Evolutionary conservation across 2,797 vertebrate genomes (phyloP).

Genomic region (Catamblyrhynchus diadema): DNA sequence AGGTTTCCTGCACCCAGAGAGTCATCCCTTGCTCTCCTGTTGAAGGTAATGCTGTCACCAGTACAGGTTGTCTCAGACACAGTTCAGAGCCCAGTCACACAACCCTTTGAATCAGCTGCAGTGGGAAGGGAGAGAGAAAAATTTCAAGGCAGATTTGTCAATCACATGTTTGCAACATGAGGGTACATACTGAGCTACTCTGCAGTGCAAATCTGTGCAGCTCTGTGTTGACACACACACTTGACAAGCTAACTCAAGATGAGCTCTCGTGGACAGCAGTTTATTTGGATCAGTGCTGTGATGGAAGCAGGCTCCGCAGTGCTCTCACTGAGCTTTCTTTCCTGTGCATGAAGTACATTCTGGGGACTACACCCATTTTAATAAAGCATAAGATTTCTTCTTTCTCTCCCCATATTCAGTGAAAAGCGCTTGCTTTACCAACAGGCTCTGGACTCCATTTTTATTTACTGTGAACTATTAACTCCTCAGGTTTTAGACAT

Average conservation of each 20-base stretch:
- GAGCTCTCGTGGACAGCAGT: not conserved
- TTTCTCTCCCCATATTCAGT: not conserved
- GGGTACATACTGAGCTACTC: not conserved
- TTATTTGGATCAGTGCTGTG: not conserved
- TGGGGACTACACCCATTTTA: not conserved
- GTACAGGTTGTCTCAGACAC: not conserved
- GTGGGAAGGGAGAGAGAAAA: not conserved
- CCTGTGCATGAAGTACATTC: not conserved
- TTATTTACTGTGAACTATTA: not conserved
- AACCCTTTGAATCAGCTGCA: not conserved
- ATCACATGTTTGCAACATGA: not conserved
- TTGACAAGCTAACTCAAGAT: not conserved
- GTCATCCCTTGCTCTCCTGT: not conserved
- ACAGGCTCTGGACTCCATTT: not conserved
- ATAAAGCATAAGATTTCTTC: not conserved
- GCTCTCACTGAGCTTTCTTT: not conserved
- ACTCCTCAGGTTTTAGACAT: not conserved
- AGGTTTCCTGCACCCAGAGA: not conserved
- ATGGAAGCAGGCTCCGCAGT: not conserved
- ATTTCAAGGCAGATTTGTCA: not conserved
- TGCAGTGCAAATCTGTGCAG: not conserved
- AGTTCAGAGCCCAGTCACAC: not conserved
- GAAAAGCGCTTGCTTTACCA: not conserved
- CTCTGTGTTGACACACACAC: not conserved
- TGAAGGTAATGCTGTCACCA: not conserved